Evolutionary conservation across 1,140 invertebrate species (phyloP), one percentile per base, ranked within the genome.

Genomic region (Caenorhabditis latens): DNA sequence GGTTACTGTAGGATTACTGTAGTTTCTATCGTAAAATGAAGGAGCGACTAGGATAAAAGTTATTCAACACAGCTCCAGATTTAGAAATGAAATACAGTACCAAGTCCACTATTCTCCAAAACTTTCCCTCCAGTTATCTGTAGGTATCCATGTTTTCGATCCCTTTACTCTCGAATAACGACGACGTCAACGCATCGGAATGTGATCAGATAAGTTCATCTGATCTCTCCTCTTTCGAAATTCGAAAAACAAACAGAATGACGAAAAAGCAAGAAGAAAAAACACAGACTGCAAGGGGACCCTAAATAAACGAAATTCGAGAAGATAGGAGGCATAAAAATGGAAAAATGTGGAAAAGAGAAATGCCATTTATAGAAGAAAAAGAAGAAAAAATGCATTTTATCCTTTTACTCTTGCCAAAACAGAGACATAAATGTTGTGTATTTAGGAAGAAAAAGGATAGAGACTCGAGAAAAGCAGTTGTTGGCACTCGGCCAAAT

Each of bases 401-500:
- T 50, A 79, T 79, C 71, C 71, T 79, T 79, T 50, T 71, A 32
- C 71, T 79, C 71, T 79, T 53, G 71, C 43, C 46, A 79, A 79
- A 50, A 79, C 71, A 79, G 71, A 79, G 43, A 50, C 43, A 79
- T 79, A 79, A 79, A 50, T 79, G 71, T 50, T 50, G 71, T 79
- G 32, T 79, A 79, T 79, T 79, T 50, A 79, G 71, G 19, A 75
- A 79, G 21, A 79, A 79, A 79, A 79, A 24, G 40, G 71, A 79
- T 50, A 50, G 71, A 79, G 71, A 79, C 43, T 24, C 61, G 61
- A 63, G 61, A 63, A 63, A 42, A 71, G 71, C 71, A 79, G 71
- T 79, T 79, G 71, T 79, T 79, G 71, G 71, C 71, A 79, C 71
- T 50, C 71, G 13, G 71, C 71, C 71, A 79, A 79, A 79, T 79